Evolutionary conservation across 1,140 invertebrate species (phyloP), one percentile per base, ranked within the genome.

Genomic region (Zaprionus camerounensis): DNA sequence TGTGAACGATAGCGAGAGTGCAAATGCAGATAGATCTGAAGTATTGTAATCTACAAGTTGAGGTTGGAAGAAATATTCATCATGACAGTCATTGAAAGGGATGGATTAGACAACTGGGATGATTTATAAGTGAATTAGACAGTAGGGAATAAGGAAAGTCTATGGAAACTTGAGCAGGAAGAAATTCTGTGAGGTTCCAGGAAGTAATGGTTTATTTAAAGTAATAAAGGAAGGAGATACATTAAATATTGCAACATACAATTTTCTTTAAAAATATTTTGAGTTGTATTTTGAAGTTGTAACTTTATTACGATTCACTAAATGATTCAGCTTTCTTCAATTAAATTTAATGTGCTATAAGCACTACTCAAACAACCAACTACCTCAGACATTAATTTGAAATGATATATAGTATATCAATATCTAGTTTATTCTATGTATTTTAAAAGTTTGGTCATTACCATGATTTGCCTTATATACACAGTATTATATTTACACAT

Each of bases 31-130:
- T 20, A 51, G 46, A 24, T 2, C 17, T 13, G 46, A 22, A 24
- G 46, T 51, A 22, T 12, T 12, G 11, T 12, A 24, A 24, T 11
- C 46, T 51, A 12, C 3, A 11, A 12, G 20, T 24, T 24, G 20
- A 1, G 24, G 20, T 51, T 22, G 0, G 6, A 44, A 22, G 11
- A 49, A 12, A 51, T 22, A 49, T 51, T 13, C 46, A 13, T 24
- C 9, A 51, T 51, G 20, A 51, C 20, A 51, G 46, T 51, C 20
- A 13, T 51, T 24, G 46, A 51, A 51, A 51, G 12, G 46, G 46
- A 20, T 20, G 20, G 46, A 51, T 51, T 51, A 51, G 11, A 13
- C 46, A 1, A 2, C 13, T 20, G 20, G 46, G 12, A 51, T 22
- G 11, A 49, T n/a, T 20, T 49, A 20, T 17, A 49, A 20, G 7